A percentile compares a stretch with the other conserved stretches of the same genome.
Conservation (phyloP, 2,797 vertebrate genomes). For the Tokudaia muenninki region DNA sequence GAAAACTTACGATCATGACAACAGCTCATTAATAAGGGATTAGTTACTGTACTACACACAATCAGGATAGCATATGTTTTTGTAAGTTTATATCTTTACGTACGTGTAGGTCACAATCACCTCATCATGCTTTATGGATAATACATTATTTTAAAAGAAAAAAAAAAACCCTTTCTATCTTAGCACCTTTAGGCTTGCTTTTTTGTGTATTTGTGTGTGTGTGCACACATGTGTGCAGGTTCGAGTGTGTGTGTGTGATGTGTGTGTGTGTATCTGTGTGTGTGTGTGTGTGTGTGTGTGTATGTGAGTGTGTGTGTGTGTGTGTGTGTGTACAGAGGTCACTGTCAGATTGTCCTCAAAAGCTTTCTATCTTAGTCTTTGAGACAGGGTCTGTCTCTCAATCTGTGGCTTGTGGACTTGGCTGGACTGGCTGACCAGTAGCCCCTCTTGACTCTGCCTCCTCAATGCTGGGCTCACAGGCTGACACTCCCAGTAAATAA, state of each 20-base stretch:
- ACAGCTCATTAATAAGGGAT: background rate
- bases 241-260: background rate
- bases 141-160: background rate
- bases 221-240: background rate
- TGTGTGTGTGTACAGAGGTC: background rate
- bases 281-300: background rate
- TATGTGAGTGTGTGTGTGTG: background rate
- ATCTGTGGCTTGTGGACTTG: background rate
- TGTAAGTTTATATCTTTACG: background rate
- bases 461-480: background rate
- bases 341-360: background rate
- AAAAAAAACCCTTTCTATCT: background rate
- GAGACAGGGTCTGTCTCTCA: background rate
- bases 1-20: background rate
- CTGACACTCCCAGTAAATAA: background rate
- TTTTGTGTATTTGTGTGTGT: background rate
- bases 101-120: background rate
- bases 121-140: background rate
- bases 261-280: background rate
- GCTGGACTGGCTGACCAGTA: background rate
- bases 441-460: background rate
- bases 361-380: background rate
- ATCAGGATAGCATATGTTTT: background rate
- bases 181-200: background rate
- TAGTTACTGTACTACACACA: background rate